Evolutionary conservation across 64 coral and sea anemone species (phyloP), one percentile per base, ranked within the genome.

Genomic region (Porites australiensis): DNA sequence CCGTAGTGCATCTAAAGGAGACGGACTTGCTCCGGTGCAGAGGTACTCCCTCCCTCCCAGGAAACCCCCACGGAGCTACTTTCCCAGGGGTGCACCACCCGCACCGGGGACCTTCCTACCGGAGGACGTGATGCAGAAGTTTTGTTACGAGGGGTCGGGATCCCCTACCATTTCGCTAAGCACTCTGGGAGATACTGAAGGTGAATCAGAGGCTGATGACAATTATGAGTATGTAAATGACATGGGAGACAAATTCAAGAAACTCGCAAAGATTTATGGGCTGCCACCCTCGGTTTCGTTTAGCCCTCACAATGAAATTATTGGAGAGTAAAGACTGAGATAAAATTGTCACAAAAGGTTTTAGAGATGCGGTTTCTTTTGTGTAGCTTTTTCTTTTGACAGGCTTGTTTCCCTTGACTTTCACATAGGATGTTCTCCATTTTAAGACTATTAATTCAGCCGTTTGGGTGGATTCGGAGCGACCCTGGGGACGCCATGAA

Each of bases 101-200:
- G 62, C 62, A 68, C 69, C 77, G 14, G 62, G 72, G 48, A 83
- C 87, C 13, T 97, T 97, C 52, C 62, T 97, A 14, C 95, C 95
- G 6, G 57, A 70, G 44, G 95, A 97, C 60, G 49, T 64, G 4
- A 64, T 94, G n/a, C 92, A 94, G 52, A 61, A 45, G 69, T 97
- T 91, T 86, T 72, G 11, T 60, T 87, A 91, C 70, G 95, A 97
- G 72, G 95, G 95, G n/a, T 77, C 50, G n/a, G 95, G 95, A 13
- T 97, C 95, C 6, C 95, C 95, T 19, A 90, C 92, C 48, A 77
- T 89, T 3, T 97, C 95, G 27, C 83, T 97, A 3, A 97, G 95
- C 6, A 94, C 90, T 15, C 70, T 97, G n/a, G 95, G 77, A 79
- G 94, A 89, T 44, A 88, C 74, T 11, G 62, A 75, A 22, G 83